These are phyloP conservation scores for Drosophila kuntzei DNA, from an alignment of 2,888 invertebrate genomes.

Conservation along the genomic window DNA sequence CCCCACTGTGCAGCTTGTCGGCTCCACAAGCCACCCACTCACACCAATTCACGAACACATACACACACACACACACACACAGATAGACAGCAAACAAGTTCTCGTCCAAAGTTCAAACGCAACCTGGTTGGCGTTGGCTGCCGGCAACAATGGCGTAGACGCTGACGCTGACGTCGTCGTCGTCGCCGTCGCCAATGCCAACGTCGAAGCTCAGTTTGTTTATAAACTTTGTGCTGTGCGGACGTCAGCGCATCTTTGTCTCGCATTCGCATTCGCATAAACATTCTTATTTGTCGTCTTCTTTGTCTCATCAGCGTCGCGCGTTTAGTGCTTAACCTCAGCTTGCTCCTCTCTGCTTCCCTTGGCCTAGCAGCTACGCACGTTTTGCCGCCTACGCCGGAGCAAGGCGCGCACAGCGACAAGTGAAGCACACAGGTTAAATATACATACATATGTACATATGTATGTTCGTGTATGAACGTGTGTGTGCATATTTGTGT, in stretches of 20 bases:
- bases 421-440: constrained; percentile 74
- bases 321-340: constrained; percentile 39
- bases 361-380: constrained; percentile 8
- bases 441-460: constrained; percentile 18
- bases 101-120: constrained; percentile 60
- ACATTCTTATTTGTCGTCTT: constrained; percentile 33
- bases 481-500: constrained; percentile 36
- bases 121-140: constrained; percentile 58
- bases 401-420: constrained; percentile 57
- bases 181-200: constrained; percentile 21
- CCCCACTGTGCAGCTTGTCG: constrained; percentile 40
- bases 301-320: constrained; percentile 40
- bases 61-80: constrained; percentile 20
- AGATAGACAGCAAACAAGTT: constrained; percentile 51
- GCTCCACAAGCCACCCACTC: constrained; percentile 51
- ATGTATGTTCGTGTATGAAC: constrained; percentile 9
- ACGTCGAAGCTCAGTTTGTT: constrained; percentile 65
- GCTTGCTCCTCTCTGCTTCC: constrained; percentile 7
- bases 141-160: constrained; percentile 49
- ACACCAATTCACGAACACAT: constrained; percentile 35
- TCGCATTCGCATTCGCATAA: constrained; percentile 9
- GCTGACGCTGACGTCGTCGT: constrained; percentile 3
- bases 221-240: constrained; percentile 68
- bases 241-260: constrained; percentile 53
- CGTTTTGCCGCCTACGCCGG: constrained; percentile 42